Percentiles rank a stretch among this genome's conserved stretches.
phyloP scores from a whole-genome alignment of 1,140 invertebrate genomes.

The Brachionus koreanus region DNA sequence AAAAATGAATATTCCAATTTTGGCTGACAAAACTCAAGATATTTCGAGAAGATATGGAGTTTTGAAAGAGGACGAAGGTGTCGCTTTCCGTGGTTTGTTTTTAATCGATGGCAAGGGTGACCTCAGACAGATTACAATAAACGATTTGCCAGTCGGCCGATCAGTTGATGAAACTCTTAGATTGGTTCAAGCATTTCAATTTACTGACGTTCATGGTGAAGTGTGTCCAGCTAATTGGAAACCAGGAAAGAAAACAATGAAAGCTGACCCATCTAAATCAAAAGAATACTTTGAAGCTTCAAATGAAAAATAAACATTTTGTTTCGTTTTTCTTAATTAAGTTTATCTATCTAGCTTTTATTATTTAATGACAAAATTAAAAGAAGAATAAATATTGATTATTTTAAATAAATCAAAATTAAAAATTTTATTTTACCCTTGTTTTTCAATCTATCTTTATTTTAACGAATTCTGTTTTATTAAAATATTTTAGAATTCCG shows the following conservation, averaged over 20 bases:
- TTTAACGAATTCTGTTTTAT: too few species aligned
- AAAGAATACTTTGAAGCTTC: slow-evolving; percentile 73
- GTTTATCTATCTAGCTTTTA: too few species aligned
- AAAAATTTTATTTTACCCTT: too few species aligned
- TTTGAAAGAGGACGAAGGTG: slow-evolving; percentile 74
- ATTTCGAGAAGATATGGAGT: slow-evolving; percentile 87
- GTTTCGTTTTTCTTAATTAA: too few species aligned
- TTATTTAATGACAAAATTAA: too few species aligned
- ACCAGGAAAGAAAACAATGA: slow-evolving; percentile 89
- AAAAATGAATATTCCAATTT: slow-evolving; percentile 87
- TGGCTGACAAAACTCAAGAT: slow-evolving; percentile 83
- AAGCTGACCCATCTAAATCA: slow-evolving; percentile 76
- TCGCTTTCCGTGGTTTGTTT: slow-evolving; percentile 91
- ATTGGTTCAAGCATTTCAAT: slow-evolving; percentile 69
- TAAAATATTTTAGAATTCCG: too few species aligned
- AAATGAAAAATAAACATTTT: neutral
- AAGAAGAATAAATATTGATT: too few species aligned
- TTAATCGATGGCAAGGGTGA: slow-evolving; percentile 90
- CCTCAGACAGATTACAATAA: slow-evolving; percentile 91
- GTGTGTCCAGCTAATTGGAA: slow-evolving; percentile 86
- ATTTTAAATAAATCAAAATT: too few species aligned
- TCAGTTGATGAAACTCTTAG: slow-evolving; percentile 66
- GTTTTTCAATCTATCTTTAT: too few species aligned
- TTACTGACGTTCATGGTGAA: slow-evolving; percentile 64
- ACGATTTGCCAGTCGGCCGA: slow-evolving; percentile 93